Evolutionary conservation across 1,140 invertebrate species (phyloP), one percentile per base, ranked within the genome.

Genomic region (Papilio helenus): DNA sequence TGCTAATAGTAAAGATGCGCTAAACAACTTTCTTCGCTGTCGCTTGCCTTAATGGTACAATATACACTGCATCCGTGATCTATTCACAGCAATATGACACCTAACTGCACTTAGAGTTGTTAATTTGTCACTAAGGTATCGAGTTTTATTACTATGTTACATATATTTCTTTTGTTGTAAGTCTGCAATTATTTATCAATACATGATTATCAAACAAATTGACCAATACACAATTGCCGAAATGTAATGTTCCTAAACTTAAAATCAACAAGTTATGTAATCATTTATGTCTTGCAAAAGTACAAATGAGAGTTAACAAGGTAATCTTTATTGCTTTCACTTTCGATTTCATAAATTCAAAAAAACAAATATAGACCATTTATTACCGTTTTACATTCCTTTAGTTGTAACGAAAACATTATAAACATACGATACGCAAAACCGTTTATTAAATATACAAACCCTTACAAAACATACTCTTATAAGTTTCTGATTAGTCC

Each of bases 241-340:
- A 29, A 61, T 23, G 55, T 58, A 58, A 26, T 65, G 23, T 29
- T 65, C 61, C 61, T 65, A 65, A 65, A 29, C 61, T 65, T 65
- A 65, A 65, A 65, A 29, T 65, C 61, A 65, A 65, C 61, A 65
- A 16, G 46, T 76, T 76, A 34, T 4, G 23, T 51, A 76, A 76
- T 26, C 46, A 76, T 65, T 65, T 65, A 26, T 46, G 20, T 76
- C 20, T 26, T 76, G 44, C 72, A 74, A 49, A 76, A 51, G 49
- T 76, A 76, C 46, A 49, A 51, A 76, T 76, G 46, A 20, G 26
- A 76, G 49, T 76, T 76, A 29, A 49, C 23, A 76, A 76, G 46
- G 49, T 76, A 34, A 55, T 76, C 73, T 44, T 74, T 55, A 76
- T 76, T 76, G 73, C 73, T 76, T 76, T 76, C 73, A 51, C 73